A percentile compares a stretch with the other conserved stretches of the same genome.
phyloP scores from a whole-genome alignment of 1,140 invertebrate genomes.

The Rhizoglyphus robini region DNA sequence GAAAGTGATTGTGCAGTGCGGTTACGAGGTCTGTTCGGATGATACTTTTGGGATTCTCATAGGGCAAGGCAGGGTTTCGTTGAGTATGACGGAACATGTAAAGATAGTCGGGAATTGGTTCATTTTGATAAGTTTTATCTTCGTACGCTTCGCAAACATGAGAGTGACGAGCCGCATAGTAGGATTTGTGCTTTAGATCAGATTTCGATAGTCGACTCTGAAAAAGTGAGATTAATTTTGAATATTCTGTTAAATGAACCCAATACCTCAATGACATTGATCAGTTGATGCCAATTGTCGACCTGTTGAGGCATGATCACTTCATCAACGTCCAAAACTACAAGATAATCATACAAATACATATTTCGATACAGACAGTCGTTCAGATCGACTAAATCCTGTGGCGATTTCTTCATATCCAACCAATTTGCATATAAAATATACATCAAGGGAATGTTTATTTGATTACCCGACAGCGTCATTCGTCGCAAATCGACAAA shows the following conservation, averaged over 20 bases:
- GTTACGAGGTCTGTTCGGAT: slow-evolving; percentile 74
- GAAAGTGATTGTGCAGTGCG: slow-evolving; percentile 81
- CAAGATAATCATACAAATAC: slow-evolving; percentile 62
- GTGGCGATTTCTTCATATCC: neutral
- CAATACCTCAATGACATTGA: slow-evolving; percentile 1
- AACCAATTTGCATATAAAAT: neutral
- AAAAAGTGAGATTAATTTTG: too few species aligned
- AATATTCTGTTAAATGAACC: too few species aligned
- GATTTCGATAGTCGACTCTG: too few species aligned
- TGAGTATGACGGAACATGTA: slow-evolving; percentile 87
- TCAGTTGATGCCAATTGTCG: slow-evolving; percentile 5
- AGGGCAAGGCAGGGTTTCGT: slow-evolving; percentile 70
- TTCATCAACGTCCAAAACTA: slow-evolving; percentile 78
- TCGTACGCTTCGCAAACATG: slow-evolving; percentile 22
- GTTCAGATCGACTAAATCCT: slow-evolving; percentile 48
- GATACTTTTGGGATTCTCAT: slow-evolving; percentile 82
- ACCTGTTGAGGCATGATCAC: slow-evolving; percentile 53
- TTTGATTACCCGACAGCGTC: neutral
- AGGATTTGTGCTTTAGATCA: too few species aligned
- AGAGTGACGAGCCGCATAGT: neutral
- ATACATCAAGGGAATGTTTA: neutral
- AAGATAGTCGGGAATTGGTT: slow-evolving; percentile 74
- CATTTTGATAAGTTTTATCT: slow-evolving; percentile 16
- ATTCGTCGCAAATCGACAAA: slow-evolving; percentile 1
- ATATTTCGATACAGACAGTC: slow-evolving; percentile 80